These are phyloP conservation scores for Spizella passerina DNA, from an alignment of 2,797 vertebrate species.

Conservation along the genomic window DNA sequence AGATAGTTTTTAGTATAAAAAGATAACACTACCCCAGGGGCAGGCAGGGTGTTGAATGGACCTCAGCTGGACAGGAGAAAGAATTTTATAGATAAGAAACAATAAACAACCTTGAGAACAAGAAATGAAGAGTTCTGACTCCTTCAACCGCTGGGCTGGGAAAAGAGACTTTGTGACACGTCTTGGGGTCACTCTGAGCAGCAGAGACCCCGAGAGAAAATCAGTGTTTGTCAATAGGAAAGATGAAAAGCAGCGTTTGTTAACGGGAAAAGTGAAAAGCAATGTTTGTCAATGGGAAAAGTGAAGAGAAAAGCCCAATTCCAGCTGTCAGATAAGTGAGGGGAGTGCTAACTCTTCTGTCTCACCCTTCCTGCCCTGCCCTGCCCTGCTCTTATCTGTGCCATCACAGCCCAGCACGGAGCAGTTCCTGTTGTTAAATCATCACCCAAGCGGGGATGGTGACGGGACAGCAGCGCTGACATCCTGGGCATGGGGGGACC, in stretches of 20 bases:
- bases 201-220: background rate
- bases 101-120: too few relatives aligned
- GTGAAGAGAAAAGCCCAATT: background rate
- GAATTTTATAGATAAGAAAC: too few relatives aligned
- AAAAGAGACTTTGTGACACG: too few relatives aligned
- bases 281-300: background rate
- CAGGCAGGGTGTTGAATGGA: too few relatives aligned
- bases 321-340: slow-evolving; percentile 2
- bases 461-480: background rate
- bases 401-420: background rate
- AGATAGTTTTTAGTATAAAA: too few relatives aligned
- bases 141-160: too few relatives aligned
- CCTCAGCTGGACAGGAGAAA: too few relatives aligned
- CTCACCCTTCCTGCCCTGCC: slow-evolving; percentile 50
- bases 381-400: background rate
- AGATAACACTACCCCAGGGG: too few relatives aligned
- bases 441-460: background rate
- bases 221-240: too few relatives aligned
- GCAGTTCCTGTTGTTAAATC: background rate
- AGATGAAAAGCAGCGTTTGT: background rate
- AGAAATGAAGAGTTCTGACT: too few relatives aligned
- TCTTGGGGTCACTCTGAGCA: too few relatives aligned
- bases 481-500: accelerated
- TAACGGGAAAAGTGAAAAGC: background rate
- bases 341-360: background rate